Base-by-base conservation (phyloP, 2,797 vertebrate genomes). In the Spea hammondii region DNA sequence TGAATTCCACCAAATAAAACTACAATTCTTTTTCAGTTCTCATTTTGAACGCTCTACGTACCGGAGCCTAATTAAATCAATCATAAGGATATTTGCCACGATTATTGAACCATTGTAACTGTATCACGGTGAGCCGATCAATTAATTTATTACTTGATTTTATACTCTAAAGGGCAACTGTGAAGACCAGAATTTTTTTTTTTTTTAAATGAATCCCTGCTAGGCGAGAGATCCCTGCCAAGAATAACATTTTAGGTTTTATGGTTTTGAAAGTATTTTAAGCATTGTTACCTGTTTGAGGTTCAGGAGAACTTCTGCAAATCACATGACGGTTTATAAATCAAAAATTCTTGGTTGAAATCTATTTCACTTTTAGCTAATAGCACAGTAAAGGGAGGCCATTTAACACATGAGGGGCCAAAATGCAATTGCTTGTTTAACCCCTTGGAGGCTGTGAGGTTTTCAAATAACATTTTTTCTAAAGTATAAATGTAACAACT, bases 131-230 rank as follows among this genome's bases (percentile, higher is more conserved):
- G 64, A 78, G 51, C 54, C n/a, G 47, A 71, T 78, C 77, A 72
- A 79, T 79, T 72, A 44, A 73, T 65, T 72, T 60, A 49, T 55
- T 68, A n/a, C 70, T 48, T 73, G 70, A 67, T 70, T 65, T 68
- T 65, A 45, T 73, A 71, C 62, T 72, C 48, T 17, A 74, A 74
- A 79, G 64, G 71, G 77, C 65, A 72, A 74, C 47, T 74, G 49
- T 62, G 65, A 60, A 72, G 55, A 48, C 10, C n/a, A 69, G 71
- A 50, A 79, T 66, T 32, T 32, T 32, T 32, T 32, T 32, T 32
- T 32, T n/a, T n/a, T n/a, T n/a, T n/a, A n/a, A n/a, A n/a, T 60
- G 65, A 68, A 73, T 68, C 74, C 77, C 53, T 57, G 77, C 77
- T 32, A 72, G 11, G 77, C n/a, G 8, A 32, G 4, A 48, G 70